These are phyloP conservation scores for Morone chrysops DNA, from an alignment of 2,113 vertebrate species.

Conservation along the genomic window DNA sequence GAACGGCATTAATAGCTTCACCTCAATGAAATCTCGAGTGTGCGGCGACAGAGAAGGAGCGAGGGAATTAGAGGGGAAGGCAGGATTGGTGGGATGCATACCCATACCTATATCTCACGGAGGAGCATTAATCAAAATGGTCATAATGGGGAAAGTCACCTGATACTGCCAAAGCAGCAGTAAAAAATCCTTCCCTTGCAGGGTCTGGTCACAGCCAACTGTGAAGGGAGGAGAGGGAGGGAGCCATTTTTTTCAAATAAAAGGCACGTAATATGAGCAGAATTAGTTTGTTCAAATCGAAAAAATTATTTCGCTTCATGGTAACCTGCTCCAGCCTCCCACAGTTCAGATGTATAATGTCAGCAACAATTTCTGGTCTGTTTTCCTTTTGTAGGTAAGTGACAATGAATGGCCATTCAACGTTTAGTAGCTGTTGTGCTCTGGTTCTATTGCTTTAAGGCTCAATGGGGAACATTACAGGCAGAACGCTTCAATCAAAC, in stretches of 20 bases:
- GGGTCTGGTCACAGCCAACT: slow-evolving; percentile 50
- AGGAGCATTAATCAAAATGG: slow-evolving; percentile 75
- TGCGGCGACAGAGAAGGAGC: slow-evolving; percentile 38
- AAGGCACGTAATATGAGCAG: slow-evolving; percentile 58
- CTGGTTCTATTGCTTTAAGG: slow-evolving; percentile 62
- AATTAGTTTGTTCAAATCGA: slow-evolving; percentile 55
- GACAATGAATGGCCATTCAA: slow-evolving; percentile 55
- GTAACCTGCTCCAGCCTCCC: slow-evolving; percentile 35
- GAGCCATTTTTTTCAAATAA: slow-evolving; percentile 65
- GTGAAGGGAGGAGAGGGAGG: slow-evolving; percentile 21
- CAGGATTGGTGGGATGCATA: slow-evolving; percentile 40
- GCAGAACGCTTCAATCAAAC: slow-evolving; percentile 77
- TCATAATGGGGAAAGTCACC: slow-evolving; percentile 73
- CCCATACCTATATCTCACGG: slow-evolving; percentile 34
- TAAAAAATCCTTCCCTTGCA: slow-evolving; percentile 52
- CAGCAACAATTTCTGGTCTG: slow-evolving; percentile 41
- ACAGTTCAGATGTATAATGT: slow-evolving; percentile 30
- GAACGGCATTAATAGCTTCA: slow-evolving; percentile 76
- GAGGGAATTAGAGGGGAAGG: slow-evolving; percentile 28
- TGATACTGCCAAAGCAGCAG: slow-evolving; percentile 59
- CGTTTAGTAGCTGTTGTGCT: slow-evolving; percentile 53
- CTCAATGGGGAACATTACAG: slow-evolving; percentile 67
- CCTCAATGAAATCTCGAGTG: slow-evolving; percentile 79
- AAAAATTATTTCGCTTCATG: slow-evolving; percentile 21
- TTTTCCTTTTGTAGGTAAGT: slow-evolving; percentile 48